These are phyloP conservation scores for zebrafish (Danio rerio) DNA, from an alignment of 2,113 vertebrate genomes.

Conservation along the genomic window GRCz12tu NC_133192.1:38779501-38780000, in stretches of 20 bases:
- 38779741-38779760: conserved; percentile 36
- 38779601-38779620: too few relatives aligned
- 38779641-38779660: not conserved
- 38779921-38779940: conserved; percentile 71
- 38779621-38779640: too few relatives aligned
- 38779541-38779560: too few relatives aligned
- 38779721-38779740: conserved; percentile 82
- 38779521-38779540: too few relatives aligned
- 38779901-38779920: conserved; percentile 8
- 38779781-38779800: conserved; percentile 27
- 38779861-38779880: not conserved
- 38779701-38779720: conserved; percentile 91
- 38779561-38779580: too few relatives aligned
- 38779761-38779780: conserved; percentile 39
- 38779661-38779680: conserved; percentile 75
- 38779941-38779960: conserved; percentile 97
- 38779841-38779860: conserved; percentile 7
- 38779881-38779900: conserved; percentile 12
- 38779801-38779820: conserved; percentile 38
- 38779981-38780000: conserved; percentile 92
- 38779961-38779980: conserved; percentile 93
- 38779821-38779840: conserved; percentile 25
- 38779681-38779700: conserved; percentile 93
- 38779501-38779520: too few relatives aligned
- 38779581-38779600: too few relatives aligned